Conservation (phyloP, 2,797 vertebrate genomes). For the Rousettus madagascariensis region DNA sequence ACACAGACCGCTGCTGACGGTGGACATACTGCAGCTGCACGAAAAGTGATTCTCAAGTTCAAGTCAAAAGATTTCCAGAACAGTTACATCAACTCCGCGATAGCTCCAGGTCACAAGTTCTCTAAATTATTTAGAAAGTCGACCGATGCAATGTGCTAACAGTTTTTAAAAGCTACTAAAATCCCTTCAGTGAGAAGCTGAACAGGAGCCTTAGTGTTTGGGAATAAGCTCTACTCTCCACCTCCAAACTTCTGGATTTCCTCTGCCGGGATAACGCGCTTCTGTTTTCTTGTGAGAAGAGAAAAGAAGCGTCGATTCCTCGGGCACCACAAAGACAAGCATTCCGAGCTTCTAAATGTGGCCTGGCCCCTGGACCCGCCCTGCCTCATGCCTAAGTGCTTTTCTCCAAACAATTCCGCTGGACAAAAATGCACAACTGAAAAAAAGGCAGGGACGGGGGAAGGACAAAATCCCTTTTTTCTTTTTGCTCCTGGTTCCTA, state of each 20-base stretch:
- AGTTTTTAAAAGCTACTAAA: conserved; percentile 79
- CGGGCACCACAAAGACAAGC: conserved; percentile 24
- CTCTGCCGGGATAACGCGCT: conserved; percentile 73
- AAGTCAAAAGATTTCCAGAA: conserved; percentile 72
- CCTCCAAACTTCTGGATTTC: conserved; percentile 70
- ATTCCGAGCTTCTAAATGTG: neutral
- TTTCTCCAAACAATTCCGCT: neutral
- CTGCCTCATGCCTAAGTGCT: neutral
- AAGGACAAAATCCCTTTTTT: neutral
- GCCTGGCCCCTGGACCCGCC: neutral
- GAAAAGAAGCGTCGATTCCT: conserved; percentile 52
- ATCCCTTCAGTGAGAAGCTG: conserved; percentile 72
- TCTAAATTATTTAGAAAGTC: conserved; percentile 72
- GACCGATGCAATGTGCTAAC: conserved; percentile 55
- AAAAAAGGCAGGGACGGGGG: neutral
- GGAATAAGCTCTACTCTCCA: conserved; percentile 70
- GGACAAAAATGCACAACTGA: neutral
- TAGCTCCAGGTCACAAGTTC: conserved; percentile 70
- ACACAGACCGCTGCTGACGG: conserved; percentile 54
- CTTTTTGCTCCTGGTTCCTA: neutral
- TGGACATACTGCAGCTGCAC: conserved; percentile 77
- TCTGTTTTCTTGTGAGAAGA: conserved; percentile 76
- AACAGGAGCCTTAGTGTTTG: conserved; percentile 72
- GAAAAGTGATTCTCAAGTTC: conserved; percentile 66
- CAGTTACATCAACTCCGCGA: conserved; percentile 74